Base-by-base conservation (phyloP, 2,888 invertebrate species). In the Drosophila gaucha region DNA sequence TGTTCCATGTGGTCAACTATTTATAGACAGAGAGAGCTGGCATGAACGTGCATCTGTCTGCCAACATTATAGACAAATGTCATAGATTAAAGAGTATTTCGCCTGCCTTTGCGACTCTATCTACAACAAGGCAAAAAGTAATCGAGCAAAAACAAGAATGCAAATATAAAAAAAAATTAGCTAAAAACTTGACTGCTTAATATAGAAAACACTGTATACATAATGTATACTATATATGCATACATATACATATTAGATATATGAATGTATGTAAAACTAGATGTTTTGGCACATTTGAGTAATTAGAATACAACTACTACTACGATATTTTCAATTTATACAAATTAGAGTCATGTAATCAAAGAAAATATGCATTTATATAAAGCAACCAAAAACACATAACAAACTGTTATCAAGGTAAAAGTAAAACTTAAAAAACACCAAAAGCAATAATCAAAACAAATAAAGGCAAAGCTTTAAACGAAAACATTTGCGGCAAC, bases 401-500 rank as follows among this genome's bases (percentile, higher is more conserved):
- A 36, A 49, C 30, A 9, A 39, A 62, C 47, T 67, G 56, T 36
- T 47, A 41, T 41, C 33, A 70, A 46, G 30, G 16, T 12, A 59
- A 64, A 36, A 36, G 52, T 36, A 52, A 52, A 57, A 39, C 24
- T 14, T 30, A 9, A 31, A 49, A 26, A 14, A 39, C 33, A 38
- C 14, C n/a, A 30, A 10, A 51, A 46, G 30, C 20, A 39, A 39
- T 33, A 50, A 67, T 50, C 44, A 74, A 70, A 58, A 59, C 31
- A 54, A 10, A 50, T 9, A 3, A 33, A 36, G 52, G 56, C 62
- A 76, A 39, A 14, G 39, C 35, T 51, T 46, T 70, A 80, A 78
- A 58, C 46, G 60, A 58, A 58, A 58, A 54, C 44, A 65, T 66
- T 72, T 68, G 65, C 57, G 35, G 71, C 65, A 80, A 82, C 76